These are phyloP conservation scores for Lophius piscatorius DNA, from an alignment of 2,113 vertebrate species.

Conservation along the genomic window DNA sequence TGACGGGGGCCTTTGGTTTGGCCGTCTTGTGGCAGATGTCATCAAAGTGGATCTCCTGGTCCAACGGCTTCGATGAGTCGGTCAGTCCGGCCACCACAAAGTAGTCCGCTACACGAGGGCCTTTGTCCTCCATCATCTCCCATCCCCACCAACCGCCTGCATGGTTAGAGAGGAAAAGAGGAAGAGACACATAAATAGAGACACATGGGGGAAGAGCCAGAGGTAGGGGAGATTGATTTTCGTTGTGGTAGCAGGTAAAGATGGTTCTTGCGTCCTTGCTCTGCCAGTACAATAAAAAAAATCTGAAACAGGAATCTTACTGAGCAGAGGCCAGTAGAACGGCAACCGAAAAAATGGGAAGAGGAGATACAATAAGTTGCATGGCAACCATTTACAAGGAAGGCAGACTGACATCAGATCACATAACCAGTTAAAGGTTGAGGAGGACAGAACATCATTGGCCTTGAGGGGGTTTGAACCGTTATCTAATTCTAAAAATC, in stretches of 20 bases:
- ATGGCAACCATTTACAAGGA: conserved; percentile 6
- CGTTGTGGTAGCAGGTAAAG: conserved; percentile 32
- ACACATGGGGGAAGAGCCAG: too few species aligned
- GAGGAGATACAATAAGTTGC: conserved; percentile 9
- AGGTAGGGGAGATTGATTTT: conserved; percentile 30
- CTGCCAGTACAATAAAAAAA: conserved; percentile 37
- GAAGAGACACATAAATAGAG: too few species aligned
- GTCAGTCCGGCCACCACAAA: conserved; percentile 97
- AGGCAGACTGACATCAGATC: neutral
- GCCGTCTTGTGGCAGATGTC: conserved; percentile 91
- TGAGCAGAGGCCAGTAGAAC: conserved; percentile 26
- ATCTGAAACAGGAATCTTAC: conserved; percentile 42
- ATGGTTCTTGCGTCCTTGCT: conserved; percentile 33
- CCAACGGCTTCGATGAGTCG: conserved; percentile 90
- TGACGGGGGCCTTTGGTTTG: conserved; percentile 92
- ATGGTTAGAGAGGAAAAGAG: conserved; percentile 47
- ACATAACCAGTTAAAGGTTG: neutral
- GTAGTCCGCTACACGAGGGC: conserved; percentile 97
- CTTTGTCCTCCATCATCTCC: conserved; percentile 98
- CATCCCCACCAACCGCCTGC: conserved; percentile 81
- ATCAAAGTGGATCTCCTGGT: conserved; percentile 94
- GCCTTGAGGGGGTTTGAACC: neutral
- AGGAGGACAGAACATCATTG: neutral
- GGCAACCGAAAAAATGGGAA: conserved; percentile 25
- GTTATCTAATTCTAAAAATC: conserved; percentile 12